phyloP scores from a whole-genome alignment of 2,888 invertebrate genomes.

The Norana najaformis region DNA sequence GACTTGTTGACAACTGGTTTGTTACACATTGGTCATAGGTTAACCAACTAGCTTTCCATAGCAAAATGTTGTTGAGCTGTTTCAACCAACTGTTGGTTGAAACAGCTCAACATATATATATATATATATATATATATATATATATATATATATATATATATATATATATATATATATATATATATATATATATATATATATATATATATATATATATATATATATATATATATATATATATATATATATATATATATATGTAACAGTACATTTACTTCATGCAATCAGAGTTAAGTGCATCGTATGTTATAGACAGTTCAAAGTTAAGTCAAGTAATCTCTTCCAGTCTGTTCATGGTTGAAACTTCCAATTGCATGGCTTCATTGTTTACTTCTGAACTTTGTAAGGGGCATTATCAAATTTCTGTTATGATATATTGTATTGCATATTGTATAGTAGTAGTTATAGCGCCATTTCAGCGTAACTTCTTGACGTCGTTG shows the following conservation, averaged over 20 bases:
- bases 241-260: background rate
- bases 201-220: background rate
- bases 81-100: background rate
- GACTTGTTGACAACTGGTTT: background rate
- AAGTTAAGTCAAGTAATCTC: background rate
- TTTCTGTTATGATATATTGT: too few species aligned
- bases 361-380: too few species aligned
- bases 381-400: too few species aligned
- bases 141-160: background rate
- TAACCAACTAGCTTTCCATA: too few species aligned
- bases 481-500: background rate
- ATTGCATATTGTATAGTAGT: background rate
- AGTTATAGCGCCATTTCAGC: background rate
- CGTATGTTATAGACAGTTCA: background rate
- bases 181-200: background rate
- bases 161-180: background rate
- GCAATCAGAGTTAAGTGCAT: background rate
- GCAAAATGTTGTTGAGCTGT: background rate
- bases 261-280: background rate
- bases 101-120: too few species aligned
- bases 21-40: too few species aligned
- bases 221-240: background rate
- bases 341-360: too few species aligned
- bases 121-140: background rate
- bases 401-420: too few species aligned